These are phyloP conservation scores for Drosophila subpulchrella DNA, from an alignment of 1,140 invertebrate genomes.

Conservation along the genomic window DNA sequence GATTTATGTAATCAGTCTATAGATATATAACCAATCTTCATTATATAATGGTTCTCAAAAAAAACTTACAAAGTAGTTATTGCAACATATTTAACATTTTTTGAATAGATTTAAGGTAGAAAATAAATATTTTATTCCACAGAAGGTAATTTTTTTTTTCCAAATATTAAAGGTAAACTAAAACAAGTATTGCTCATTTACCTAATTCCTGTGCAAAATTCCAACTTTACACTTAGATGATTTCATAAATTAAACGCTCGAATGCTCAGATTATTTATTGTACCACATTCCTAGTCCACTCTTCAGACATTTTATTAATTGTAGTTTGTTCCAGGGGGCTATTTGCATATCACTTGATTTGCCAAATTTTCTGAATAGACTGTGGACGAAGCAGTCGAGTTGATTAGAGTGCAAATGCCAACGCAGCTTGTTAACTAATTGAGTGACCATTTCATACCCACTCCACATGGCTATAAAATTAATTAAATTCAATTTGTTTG, in stretches of 20 bases:
- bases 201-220: neutral
- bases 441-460: constrained; percentile 26
- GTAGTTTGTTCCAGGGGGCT: constrained; percentile 21
- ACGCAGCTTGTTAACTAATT: constrained; percentile 75
- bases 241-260: constrained; percentile 46
- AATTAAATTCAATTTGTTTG: constrained; percentile 72
- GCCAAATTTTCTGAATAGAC: constrained; percentile 34
- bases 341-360: constrained; percentile 72
- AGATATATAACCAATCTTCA: no score
- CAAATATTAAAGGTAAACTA: no score
- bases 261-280: constrained; percentile 13
- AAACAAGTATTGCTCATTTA: no score
- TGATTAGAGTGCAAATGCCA: constrained; percentile 55
- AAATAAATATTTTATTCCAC: no score
- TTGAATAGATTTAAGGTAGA: no score
- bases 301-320: constrained; percentile 43
- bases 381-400: constrained; percentile 30
- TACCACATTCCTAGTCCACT: constrained; percentile 2
- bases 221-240: constrained; percentile 32
- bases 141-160: no score
- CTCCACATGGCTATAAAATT: constrained; percentile 56
- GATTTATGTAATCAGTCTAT: no score
- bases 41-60: no score
- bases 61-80: no score
- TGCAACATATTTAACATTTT: no score